Conservation (phyloP, 2,888 invertebrate genomes). For the Encarsia formosa region DNA sequence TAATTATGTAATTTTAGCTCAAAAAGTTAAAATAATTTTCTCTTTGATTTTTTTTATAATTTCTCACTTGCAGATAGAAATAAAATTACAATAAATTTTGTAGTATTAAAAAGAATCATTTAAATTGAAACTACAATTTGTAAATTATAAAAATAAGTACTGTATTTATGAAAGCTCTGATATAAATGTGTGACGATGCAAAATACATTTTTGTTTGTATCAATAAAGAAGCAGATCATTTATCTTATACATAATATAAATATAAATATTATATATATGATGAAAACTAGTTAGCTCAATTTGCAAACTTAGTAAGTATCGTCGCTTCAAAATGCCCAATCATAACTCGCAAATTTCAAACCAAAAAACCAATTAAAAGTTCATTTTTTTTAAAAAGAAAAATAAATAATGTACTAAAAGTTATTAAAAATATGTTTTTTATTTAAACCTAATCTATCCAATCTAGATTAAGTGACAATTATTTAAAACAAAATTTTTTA, state of each 20-base stretch:
- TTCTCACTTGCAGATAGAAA: no score
- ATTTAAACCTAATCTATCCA: no score
- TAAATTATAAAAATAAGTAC: conserved; percentile 30
- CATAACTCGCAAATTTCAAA: conserved; percentile 46
- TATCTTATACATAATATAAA: conserved; percentile 44
- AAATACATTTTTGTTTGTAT: conserved; percentile 24
- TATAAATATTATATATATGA: conserved; percentile 33
- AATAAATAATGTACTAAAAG: conserved; percentile 49
- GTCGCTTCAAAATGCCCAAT: conserved; percentile 50
- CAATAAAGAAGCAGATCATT: conserved; percentile 37
- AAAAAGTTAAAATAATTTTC: background rate
- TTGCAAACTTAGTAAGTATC: conserved; percentile 50
- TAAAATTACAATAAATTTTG: no score
- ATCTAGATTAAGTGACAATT: no score
- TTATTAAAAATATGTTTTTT: background rate
- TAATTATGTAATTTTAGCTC: background rate
- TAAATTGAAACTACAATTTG: conserved; percentile 46
- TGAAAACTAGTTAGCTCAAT: conserved; percentile 46
- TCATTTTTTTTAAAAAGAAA: conserved; percentile 50
- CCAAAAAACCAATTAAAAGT: conserved; percentile 47
- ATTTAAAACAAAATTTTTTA: no score
- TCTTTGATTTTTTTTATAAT: no score
- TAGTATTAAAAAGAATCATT: no score
- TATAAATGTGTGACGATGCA: conserved; percentile 5
- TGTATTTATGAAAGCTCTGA: background rate